These are phyloP conservation scores for Hypena proboscidalis DNA, from an alignment of 2,888 invertebrate species.

Conservation along the genomic window DNA sequence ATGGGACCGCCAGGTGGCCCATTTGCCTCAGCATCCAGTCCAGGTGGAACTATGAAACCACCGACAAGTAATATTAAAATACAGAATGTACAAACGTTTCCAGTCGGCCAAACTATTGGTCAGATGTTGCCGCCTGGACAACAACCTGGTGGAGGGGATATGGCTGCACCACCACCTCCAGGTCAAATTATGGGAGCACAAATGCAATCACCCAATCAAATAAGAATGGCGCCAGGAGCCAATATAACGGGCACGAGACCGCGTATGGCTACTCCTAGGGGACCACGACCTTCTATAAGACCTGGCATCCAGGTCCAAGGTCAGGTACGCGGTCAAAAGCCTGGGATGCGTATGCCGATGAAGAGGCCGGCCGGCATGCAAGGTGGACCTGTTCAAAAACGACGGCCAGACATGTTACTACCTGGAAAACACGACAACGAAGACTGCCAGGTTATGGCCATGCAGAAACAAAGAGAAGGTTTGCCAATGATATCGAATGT, in stretches of 20 bases:
- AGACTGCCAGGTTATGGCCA: slow-evolving; percentile 90
- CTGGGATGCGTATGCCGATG: slow-evolving; percentile 70
- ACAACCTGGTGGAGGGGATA: slow-evolving; percentile 33
- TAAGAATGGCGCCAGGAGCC: slow-evolving; percentile 71
- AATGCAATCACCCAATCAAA: slow-evolving; percentile 67
- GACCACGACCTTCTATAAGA: slow-evolving; percentile 65
- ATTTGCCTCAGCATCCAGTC: slow-evolving; percentile 64
- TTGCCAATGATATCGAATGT: slow-evolving; percentile 91
- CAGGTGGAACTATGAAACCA: slow-evolving; percentile 66
- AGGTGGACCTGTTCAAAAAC: slow-evolving; percentile 67
- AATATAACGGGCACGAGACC: slow-evolving; percentile 62
- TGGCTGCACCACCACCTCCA: slow-evolving; percentile 43
- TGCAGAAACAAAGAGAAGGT: slow-evolving; percentile 90
- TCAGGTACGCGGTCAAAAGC: slow-evolving; percentile 66
- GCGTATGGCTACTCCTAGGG: slow-evolving; percentile 67
- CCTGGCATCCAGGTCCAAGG: slow-evolving; percentile 77
- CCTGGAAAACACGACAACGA: slow-evolving; percentile 90
- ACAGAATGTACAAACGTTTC: slow-evolving; percentile 77
- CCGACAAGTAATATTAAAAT: slow-evolving; percentile 65
- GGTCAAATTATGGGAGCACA: slow-evolving; percentile 59
- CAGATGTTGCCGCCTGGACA: slow-evolving; percentile 48
- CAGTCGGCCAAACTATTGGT: slow-evolving; percentile 62
- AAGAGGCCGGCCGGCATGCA: slow-evolving; percentile 57
- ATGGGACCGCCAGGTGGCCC: slow-evolving; percentile 58
- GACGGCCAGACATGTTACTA: slow-evolving; percentile 87